Percentiles rank a stretch among this genome's conserved stretches.
Conservation (phyloP, 2,113 vertebrate genomes). For the Platysternon megacephalum region DNA sequence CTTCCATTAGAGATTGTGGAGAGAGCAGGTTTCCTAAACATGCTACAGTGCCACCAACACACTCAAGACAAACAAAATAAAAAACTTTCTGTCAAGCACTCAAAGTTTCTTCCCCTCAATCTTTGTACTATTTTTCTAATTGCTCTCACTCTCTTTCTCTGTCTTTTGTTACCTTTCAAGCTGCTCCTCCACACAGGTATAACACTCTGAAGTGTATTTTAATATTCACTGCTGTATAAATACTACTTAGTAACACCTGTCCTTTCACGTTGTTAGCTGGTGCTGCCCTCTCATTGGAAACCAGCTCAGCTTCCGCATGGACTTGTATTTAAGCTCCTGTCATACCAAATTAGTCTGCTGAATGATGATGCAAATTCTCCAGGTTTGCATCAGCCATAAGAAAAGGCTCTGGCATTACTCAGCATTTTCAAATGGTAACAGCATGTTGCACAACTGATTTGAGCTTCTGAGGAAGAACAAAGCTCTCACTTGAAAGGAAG, state of each 20-base stretch:
- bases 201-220: slow-evolving; percentile 7
- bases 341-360: slow-evolving; percentile 81
- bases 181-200: slow-evolving; percentile 53
- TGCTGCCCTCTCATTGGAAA: slow-evolving; percentile 74
- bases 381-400: slow-evolving; percentile 88
- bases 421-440: slow-evolving; percentile 68
- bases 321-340: slow-evolving; percentile 83
- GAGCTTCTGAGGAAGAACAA: slow-evolving; percentile 72
- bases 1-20: slow-evolving; percentile 68
- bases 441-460: slow-evolving; percentile 76
- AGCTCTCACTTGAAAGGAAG: slow-evolving; percentile 53
- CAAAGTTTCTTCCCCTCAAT: neutral
- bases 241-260: slow-evolving; percentile 74
- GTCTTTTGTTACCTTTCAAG: slow-evolving; percentile 20
- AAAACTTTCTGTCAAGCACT: slow-evolving; percentile 61
- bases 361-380: slow-evolving; percentile 88
- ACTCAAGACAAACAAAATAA: slow-evolving; percentile 1
- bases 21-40: slow-evolving; percentile 81
- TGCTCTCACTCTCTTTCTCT: slow-evolving; percentile 5
- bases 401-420: slow-evolving; percentile 81
- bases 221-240: slow-evolving; percentile 1
- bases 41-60: slow-evolving; percentile 66
- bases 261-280: slow-evolving; percentile 30
- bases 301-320: slow-evolving; percentile 79
- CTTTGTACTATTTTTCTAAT: slow-evolving; percentile 18